Base-by-base conservation (phyloP, 1,140 invertebrate species). In the Dendroctonus ponderosae region DNA sequence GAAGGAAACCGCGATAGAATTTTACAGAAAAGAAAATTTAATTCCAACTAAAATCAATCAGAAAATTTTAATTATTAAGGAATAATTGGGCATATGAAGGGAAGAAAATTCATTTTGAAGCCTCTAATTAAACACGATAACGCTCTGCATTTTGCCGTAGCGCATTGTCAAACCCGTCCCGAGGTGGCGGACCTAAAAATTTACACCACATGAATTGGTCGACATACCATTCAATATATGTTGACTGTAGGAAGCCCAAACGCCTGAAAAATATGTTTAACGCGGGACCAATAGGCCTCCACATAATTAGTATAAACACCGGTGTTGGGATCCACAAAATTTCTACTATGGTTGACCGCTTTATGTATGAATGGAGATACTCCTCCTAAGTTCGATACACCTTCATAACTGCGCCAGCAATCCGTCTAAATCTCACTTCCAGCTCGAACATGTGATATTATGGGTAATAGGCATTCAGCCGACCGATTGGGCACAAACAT, bases 341-440 rank as follows among this genome's bases (percentile, higher is more conserved):
- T 63, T 54, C 50, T 53, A 8, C 40, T 53, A 49, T 42, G 61
- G 51, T 63, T 63, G 14, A 63, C 61, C 11, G 50, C 44, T 43
- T 42, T 53, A 15, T 63, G 61, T 42, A 50, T 44, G 38, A 53
- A 63, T 38, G 50, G 61, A 7, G 61, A 54, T 26, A 63, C 61
- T 5, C 42, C 26, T 5, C 37, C 42, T 38, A 63, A 54, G 11
- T 26, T 42, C 11, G 6, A 6, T 14, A 63, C 26, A 15, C 38
- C 9, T 37, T 5, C 8, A 44, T 63, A 63, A 6, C 50, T 51
- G 11, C 50, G 8, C 61, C 61, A 63, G 9, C 40, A 43, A 44
- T 63, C 61, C 4, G 61, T 63, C 50, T 51, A 63, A n/a, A 63
- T 63, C 44, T 54, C 50, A 8, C 11, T 14, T 42, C 61, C 61